Percentiles rank a stretch among this genome's conserved stretches.
Conservation (phyloP, 2,113 vertebrate genomes). For the Myotis davidii region DNA sequence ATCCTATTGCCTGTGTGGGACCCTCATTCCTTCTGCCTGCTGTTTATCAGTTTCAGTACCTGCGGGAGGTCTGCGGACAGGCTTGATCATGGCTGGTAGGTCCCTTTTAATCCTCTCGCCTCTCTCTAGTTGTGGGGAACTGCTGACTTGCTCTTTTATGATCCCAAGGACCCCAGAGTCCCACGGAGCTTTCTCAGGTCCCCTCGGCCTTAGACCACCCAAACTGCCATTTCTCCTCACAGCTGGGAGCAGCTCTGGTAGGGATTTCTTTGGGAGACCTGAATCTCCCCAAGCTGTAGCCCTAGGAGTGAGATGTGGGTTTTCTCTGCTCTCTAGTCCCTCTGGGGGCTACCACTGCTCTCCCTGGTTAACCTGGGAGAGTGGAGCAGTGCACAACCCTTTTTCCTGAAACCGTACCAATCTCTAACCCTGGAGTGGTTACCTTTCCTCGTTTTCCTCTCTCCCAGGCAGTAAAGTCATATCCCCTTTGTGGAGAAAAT, state of each 20-base stretch:
- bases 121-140: not conserved
- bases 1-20: not conserved
- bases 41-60: not conserved
- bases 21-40: not conserved
- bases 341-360: not conserved
- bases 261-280: not conserved
- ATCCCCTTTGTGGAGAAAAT: not conserved
- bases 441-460: not conserved
- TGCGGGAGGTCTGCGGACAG: rapidly evolving
- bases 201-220: not conserved
- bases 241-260: not conserved
- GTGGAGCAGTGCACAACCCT: rapidly evolving
- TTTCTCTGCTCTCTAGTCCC: not conserved
- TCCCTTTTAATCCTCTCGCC: not conserved
- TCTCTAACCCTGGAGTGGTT: not conserved
- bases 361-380: not conserved
- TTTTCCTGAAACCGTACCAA: not conserved
- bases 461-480: not conserved
- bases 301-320: not conserved
- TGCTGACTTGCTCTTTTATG: not conserved
- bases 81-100: not conserved
- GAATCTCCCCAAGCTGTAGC: not conserved
- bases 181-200: rapidly evolving
- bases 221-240: not conserved
- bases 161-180: not conserved